These are phyloP conservation scores for Idaea dimidiata DNA, from an alignment of 2,888 invertebrate genomes.

Conservation along the genomic window DNA sequence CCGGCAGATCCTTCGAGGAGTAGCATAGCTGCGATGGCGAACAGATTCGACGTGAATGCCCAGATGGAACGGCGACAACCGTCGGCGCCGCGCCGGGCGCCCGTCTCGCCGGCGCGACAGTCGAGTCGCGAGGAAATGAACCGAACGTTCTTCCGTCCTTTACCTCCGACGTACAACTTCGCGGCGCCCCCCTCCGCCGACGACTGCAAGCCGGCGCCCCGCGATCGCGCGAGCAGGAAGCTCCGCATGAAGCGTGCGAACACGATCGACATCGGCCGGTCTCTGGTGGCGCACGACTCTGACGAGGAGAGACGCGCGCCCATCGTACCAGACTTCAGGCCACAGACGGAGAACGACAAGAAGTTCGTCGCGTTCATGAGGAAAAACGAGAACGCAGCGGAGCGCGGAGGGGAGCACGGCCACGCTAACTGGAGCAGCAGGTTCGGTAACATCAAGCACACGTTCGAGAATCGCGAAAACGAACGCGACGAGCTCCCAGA, in stretches of 20 bases:
- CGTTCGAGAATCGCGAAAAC: constrained; percentile 84
- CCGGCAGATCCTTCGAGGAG: constrained; percentile 57
- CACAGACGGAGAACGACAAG: constrained; percentile 91
- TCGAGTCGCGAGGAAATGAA: constrained; percentile 45
- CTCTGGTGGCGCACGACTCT: constrained; percentile 75
- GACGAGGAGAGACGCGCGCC: constrained; percentile 70
- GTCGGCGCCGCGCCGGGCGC: constrained; percentile 30
- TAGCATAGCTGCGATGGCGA: constrained; percentile 67
- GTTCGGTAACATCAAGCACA: constrained; percentile 91
- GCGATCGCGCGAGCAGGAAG: constrained; percentile 83
- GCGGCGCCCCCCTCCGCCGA: constrained; percentile 60
- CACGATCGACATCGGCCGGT: constrained; percentile 92
- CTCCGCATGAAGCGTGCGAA: constrained; percentile 92
- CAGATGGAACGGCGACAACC: constrained; percentile 44
- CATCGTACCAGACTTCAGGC: constrained; percentile 85
- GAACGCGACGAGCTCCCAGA: constrained; percentile 34
- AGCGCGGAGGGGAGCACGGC: constrained; percentile 35
- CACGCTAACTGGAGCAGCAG: constrained; percentile 88
- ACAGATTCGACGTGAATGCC: constrained; percentile 60
- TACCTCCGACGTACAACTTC: constrained; percentile 70
- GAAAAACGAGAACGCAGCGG: constrained; percentile 78
- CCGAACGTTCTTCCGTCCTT: constrained; percentile 60
- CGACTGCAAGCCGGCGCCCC: constrained; percentile 55
- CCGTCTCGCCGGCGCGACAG: constrained; percentile 33
- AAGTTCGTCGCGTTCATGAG: constrained; percentile 92